A percentile compares a stretch with the other conserved stretches of the same genome.
Evolutionary conservation across 2,888 invertebrate genomes (phyloP).

Genomic region (Hydrotaea cyrtoneurina): DNA sequence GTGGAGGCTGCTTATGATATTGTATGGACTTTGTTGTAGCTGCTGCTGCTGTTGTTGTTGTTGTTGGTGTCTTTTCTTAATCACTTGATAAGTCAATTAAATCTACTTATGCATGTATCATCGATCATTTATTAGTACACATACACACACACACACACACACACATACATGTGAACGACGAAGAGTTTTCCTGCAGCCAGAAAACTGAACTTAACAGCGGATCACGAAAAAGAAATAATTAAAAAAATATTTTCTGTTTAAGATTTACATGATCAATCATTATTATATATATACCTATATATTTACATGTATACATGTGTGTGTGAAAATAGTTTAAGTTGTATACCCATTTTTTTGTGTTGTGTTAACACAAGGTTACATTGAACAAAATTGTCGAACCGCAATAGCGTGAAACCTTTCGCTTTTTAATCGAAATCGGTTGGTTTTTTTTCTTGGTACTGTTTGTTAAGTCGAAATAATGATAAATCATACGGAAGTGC

Average conservation of each 20-base stretch:
- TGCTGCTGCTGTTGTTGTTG: too few relatives aligned
- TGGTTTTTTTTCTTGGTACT: not conserved
- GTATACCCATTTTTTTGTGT: not conserved
- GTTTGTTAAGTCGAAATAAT: not conserved
- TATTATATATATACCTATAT: slow-evolving; percentile 29
- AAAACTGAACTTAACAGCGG: not conserved
- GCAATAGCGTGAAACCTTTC: slow-evolving; percentile 46
- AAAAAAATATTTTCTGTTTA: slow-evolving; percentile 49
- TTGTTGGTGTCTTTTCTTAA: slow-evolving; percentile 30
- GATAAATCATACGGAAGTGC: slow-evolving; percentile 59
- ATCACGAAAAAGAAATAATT: slow-evolving; percentile 53
- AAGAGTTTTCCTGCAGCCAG: slow-evolving; percentile 50
- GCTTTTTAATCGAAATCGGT: slow-evolving; percentile 39
- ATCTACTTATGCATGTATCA: slow-evolving; percentile 63
- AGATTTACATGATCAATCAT: slow-evolving; percentile 64
- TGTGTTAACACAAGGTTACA: slow-evolving; percentile 52
- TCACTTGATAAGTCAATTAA: slow-evolving; percentile 60
- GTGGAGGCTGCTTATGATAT: not conserved
- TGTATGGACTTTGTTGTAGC: too few relatives aligned
- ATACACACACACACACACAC: slow-evolving; percentile 32
- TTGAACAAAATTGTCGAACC: slow-evolving; percentile 16
- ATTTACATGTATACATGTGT: slow-evolving; percentile 15
- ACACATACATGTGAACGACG: slow-evolving; percentile 6
- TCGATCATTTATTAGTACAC: slow-evolving; percentile 54
- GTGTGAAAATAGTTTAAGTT: slow-evolving; percentile 26